Evolutionary conservation across 2,113 vertebrate species (phyloP).

Genomic region (Caranx ignobilis): DNA sequence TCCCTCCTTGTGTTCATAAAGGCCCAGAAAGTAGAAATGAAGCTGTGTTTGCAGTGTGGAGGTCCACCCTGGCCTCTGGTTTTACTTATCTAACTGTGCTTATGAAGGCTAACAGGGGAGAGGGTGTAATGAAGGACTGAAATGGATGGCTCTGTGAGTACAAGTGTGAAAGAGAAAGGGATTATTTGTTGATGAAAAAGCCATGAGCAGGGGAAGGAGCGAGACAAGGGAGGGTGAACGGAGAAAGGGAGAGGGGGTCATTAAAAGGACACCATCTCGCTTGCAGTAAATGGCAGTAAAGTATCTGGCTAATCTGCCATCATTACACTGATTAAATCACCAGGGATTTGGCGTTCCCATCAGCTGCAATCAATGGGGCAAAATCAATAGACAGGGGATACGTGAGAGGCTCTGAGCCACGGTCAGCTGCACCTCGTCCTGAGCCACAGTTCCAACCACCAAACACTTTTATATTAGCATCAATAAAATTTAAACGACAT

Average conservation of each 20-base stretch:
- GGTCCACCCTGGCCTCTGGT: slow-evolving; percentile 34
- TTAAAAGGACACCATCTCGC: slow-evolving; percentile 82
- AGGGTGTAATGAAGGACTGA: slow-evolving; percentile 21
- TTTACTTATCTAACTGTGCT: slow-evolving; percentile 43
- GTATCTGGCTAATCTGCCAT: slow-evolving; percentile 86
- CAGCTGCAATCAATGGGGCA: slow-evolving; percentile 84
- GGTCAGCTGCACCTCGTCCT: slow-evolving; percentile 52
- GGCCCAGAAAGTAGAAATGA: slow-evolving; percentile 34
- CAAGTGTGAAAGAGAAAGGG: slow-evolving; percentile 65
- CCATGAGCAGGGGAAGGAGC: slow-evolving; percentile 58
- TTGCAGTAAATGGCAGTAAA: slow-evolving; percentile 82
- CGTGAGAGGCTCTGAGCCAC: slow-evolving; percentile 68
- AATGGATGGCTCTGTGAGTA: slow-evolving; percentile 26
- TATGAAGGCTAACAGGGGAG: not conserved
- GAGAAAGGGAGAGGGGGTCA: slow-evolving; percentile 76
- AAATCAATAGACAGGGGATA: slow-evolving; percentile 86
- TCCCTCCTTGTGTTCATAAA: slow-evolving; percentile 26
- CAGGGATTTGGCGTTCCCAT: slow-evolving; percentile 85
- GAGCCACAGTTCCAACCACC: slow-evolving; percentile 38
- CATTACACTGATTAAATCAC: slow-evolving; percentile 89
- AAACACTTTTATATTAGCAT: slow-evolving; percentile 46
- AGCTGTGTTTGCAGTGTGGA: slow-evolving; percentile 26
- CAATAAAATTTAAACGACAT: slow-evolving; percentile 61
- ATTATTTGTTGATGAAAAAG: slow-evolving; percentile 65
- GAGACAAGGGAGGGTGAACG: slow-evolving; percentile 45